phyloP scores from a whole-genome alignment of 2,888 invertebrate genomes.

The Cheilosia vernalis region DNA sequence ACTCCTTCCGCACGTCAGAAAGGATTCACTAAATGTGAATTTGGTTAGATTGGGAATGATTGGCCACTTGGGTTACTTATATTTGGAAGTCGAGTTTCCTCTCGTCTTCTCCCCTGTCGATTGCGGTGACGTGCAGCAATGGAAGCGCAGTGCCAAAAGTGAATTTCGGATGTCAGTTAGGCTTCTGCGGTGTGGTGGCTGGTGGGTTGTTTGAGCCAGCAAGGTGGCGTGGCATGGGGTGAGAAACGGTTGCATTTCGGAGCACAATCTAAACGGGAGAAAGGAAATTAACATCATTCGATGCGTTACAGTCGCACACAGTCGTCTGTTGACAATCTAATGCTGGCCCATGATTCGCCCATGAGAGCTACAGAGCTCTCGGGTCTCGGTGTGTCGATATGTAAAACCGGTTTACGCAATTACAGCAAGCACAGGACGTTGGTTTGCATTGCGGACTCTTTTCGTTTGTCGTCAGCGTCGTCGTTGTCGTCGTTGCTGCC shows the following conservation, averaged over 20 bases:
- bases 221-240: not conserved
- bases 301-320: slow-evolving; percentile 34
- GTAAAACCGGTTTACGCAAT: slow-evolving; percentile 50
- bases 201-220: not conserved
- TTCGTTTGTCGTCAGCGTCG: slow-evolving; percentile 9
- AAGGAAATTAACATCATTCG: slow-evolving; percentile 67
- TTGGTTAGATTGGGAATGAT: slow-evolving; percentile 67
- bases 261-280: slow-evolving; percentile 38
- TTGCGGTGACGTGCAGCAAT: slow-evolving; percentile 53
- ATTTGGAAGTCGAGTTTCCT: slow-evolving; percentile 42
- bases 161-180: slow-evolving; percentile 68
- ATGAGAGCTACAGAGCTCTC: slow-evolving; percentile 23
- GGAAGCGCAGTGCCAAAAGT: slow-evolving; percentile 67
- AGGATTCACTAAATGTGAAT: slow-evolving; percentile 66
- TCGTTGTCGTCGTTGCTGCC: not conserved
- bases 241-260: not conserved
- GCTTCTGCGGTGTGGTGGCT: slow-evolving; percentile 45
- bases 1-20: slow-evolving; percentile 28
- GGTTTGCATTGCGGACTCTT: slow-evolving; percentile 42
- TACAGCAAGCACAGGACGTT: slow-evolving; percentile 48
- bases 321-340: slow-evolving; percentile 34
- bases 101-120: slow-evolving; percentile 44
- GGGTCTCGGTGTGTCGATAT: slow-evolving; percentile 22
- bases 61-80: slow-evolving; percentile 71
- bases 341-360: slow-evolving; percentile 24